Evolutionary conservation across 2,797 vertebrate genomes (phyloP).

Genomic region (Acridotheres tristis): DNA sequence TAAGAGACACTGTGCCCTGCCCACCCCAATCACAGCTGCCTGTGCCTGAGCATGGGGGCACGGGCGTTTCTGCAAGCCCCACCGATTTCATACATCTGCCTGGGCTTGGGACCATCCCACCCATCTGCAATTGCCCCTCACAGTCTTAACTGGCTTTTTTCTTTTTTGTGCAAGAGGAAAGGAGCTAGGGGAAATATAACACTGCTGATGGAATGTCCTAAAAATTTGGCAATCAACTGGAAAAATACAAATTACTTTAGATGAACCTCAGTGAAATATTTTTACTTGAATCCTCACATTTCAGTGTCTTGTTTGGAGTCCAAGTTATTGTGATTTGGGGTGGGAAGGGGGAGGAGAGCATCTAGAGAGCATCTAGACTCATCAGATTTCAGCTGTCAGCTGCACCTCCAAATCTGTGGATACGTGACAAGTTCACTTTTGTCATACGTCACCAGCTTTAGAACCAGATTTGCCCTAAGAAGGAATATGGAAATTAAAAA

Average conservation of each 20-base stretch:
- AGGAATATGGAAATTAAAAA: conserved; percentile 2
- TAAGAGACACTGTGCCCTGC: neutral
- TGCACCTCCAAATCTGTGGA: neutral
- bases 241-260: neutral
- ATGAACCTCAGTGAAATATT: neutral
- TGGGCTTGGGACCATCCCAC: neutral
- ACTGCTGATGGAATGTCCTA: neutral
- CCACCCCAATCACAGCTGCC: neutral
- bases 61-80: neutral
- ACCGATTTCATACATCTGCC: rapidly evolving
- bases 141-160: neutral
- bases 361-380: neutral
- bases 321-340: neutral
- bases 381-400: neutral
- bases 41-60: neutral
- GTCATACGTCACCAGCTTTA: neutral
- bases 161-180: neutral
- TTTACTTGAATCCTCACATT: neutral
- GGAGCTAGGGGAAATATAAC: neutral
- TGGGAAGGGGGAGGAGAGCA: neutral
- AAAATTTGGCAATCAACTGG: neutral
- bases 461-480: neutral
- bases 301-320: neutral
- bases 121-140: neutral
- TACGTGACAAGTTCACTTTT: neutral